Evolutionary conservation across 2,113 vertebrate species (phyloP), one percentile per base, ranked within the genome.

Genomic region (Lepidiolamprologus cunningtoni): DNA sequence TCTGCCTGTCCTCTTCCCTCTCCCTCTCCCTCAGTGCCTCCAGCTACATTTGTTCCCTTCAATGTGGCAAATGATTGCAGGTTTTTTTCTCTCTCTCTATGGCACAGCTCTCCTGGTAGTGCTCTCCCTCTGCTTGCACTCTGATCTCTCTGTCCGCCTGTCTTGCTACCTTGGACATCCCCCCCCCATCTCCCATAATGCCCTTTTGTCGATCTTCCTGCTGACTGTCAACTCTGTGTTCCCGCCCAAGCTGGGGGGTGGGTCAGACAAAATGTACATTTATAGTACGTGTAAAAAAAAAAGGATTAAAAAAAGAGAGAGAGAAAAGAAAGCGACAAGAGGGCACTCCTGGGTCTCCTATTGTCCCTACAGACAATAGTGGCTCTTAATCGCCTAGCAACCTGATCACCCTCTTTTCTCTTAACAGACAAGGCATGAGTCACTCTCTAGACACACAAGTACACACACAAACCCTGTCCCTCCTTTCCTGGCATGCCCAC

Each of bases 361-460:
- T 96, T 96, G 95, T 96, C 94, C 94, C 83, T 53, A 26, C 42
- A 86, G 95, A 96, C 94, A 97, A 96, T 93, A 94, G 94, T 85
- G 92, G 91, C 93, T 96, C 93, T 96, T 95, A 91, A 96, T 95
- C 90, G 93, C 95, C 94, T 95, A 96, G 96, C 95, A 96, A 97
- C 96, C 94, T 94, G 95, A 96, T 96, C 95, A 94, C 89, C 91
- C 91, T 93, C 92, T 90, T 89, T 95, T 96, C 93, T 95, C 92
- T 93, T 93, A 92, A 92, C 91, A 93, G 87, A 95, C 90, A 88
- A 94, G 92, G 90, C 88, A 91, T 96, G 96, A 96, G 88, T 96
- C 95, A 95, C 90, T 80, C 92, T 86, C 87, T 73, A 82, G 91
- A 90, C 66, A 82, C 86, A 71, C 82, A 81, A 52, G 84, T 23